A percentile compares a stretch with the other conserved stretches of the same genome.
phyloP scores from a whole-genome alignment of 2,113 vertebrate genomes.

The Hucho hucho region DNA sequence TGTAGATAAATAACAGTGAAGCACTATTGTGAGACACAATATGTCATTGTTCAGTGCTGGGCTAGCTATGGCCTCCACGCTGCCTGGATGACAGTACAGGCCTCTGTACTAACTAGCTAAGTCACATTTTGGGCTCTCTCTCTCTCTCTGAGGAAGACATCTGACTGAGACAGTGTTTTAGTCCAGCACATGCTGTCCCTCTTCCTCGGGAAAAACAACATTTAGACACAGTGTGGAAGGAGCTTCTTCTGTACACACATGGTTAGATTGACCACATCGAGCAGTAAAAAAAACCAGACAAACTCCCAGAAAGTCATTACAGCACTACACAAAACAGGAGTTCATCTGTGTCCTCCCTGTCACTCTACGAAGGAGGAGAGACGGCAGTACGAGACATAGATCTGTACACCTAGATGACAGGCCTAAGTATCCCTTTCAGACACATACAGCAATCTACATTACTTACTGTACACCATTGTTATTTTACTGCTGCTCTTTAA shows the following conservation, averaged over 20 bases:
- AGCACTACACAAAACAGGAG: too few species aligned
- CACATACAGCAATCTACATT: too few species aligned
- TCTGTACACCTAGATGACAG: too few species aligned
- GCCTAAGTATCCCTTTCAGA: too few species aligned
- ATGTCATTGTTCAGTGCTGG: slow-evolving; percentile 58
- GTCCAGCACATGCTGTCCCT: slow-evolving; percentile 7
- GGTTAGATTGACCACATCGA: not conserved
- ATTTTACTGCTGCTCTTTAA: too few species aligned
- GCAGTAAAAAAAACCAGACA: too few species aligned
- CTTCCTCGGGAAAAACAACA: not conserved
- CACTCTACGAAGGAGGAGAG: too few species aligned
- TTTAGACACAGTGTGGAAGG: not conserved
- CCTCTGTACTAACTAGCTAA: slow-evolving; percentile 39
- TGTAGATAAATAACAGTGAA: slow-evolving; percentile 64
- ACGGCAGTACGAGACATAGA: too few species aligned
- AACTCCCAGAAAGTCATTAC: too few species aligned
- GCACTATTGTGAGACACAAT: slow-evolving; percentile 69
- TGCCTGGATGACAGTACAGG: slow-evolving; percentile 50
- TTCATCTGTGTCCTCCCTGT: too few species aligned
- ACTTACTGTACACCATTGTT: too few species aligned
- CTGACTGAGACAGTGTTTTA: slow-evolving; percentile 12
- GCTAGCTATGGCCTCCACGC: slow-evolving; percentile 23
- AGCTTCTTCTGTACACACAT: not conserved
- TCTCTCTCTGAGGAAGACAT: slow-evolving; percentile 19
- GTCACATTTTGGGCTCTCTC: slow-evolving; percentile 10